Percentiles rank a stretch among this genome's conserved stretches.
These are phyloP conservation scores for Wiebesia pumilae DNA, from an alignment of 1,140 invertebrate genomes.

Conservation along the genomic window DNA sequence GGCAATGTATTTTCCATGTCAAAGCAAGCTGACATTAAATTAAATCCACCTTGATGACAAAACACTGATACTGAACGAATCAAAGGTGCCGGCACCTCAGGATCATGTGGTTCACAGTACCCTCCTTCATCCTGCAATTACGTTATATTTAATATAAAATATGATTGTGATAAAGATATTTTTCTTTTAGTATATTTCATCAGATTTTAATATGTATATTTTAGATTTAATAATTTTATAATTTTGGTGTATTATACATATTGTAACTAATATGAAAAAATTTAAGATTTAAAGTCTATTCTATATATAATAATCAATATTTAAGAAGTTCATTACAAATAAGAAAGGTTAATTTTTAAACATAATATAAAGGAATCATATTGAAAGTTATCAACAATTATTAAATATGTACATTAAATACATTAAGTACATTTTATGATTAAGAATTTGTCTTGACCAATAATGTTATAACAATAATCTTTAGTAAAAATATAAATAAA, in stretches of 20 bases:
- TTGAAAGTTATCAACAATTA: too few relatives aligned
- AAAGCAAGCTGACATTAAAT: constrained; percentile 89
- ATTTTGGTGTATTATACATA: too few relatives aligned
- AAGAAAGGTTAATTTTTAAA: too few relatives aligned
- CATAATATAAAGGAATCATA: too few relatives aligned
- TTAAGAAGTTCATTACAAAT: too few relatives aligned
- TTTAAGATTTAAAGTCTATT: too few relatives aligned
- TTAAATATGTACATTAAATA: too few relatives aligned
- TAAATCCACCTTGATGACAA: constrained; percentile 91
- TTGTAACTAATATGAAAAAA: too few relatives aligned
- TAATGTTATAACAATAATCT: not conserved
- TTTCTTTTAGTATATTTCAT: not conserved
- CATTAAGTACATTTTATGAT: too few relatives aligned
- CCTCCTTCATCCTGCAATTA: constrained; percentile 69
- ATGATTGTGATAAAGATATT: not conserved
- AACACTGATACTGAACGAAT: constrained; percentile 93
- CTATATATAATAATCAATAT: too few relatives aligned
- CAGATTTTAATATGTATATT: not conserved
- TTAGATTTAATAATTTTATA: not conserved
- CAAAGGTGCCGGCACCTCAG: constrained; percentile 92
- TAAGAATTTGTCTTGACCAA: too few relatives aligned
- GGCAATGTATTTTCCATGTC: constrained; percentile 86
- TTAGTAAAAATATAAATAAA: not conserved
- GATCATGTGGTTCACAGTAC: constrained; percentile 94
- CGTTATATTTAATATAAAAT: not conserved